Conservation (phyloP, 2,797 vertebrate genomes). For the Rhinoraja longicauda region DNA sequence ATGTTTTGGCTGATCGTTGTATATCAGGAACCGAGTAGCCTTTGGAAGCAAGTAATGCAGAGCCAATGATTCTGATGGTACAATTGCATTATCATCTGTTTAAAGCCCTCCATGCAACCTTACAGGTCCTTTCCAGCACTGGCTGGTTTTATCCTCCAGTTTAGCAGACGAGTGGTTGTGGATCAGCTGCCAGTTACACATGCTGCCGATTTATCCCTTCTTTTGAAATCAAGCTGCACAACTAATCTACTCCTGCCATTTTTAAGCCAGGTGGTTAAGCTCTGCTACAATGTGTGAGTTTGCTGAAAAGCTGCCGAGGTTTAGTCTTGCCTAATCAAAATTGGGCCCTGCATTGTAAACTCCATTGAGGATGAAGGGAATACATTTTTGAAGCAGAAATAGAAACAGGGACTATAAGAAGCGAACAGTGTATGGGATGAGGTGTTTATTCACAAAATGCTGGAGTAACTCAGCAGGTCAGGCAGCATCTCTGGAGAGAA, state of each 20-base stretch:
- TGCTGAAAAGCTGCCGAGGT: background rate
- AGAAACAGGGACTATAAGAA: background rate
- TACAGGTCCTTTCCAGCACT: background rate
- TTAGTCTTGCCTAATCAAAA: background rate
- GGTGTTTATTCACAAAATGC: no score
- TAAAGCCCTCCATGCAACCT: background rate
- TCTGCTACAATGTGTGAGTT: background rate
- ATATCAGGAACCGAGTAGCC: background rate
- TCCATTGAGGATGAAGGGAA: background rate
- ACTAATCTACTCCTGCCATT: background rate
- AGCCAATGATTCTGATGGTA: background rate
- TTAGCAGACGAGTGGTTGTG: background rate
- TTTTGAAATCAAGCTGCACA: background rate
- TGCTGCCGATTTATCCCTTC: background rate
- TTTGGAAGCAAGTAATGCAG: background rate
- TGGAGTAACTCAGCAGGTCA: no score
- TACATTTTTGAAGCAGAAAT: background rate
- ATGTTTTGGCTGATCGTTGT: no score
- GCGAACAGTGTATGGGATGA: no score
- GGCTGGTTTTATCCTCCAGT: background rate
- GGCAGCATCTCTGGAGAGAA: no score
- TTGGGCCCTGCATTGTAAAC: background rate
- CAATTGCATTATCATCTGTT: background rate
- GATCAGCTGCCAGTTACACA: background rate
- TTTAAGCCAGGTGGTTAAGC: background rate